Percentiles rank a stretch among this genome's conserved stretches.
Conservation (phyloP, 2,113 vertebrate genomes). For the Toxostoma redivivum region DNA sequence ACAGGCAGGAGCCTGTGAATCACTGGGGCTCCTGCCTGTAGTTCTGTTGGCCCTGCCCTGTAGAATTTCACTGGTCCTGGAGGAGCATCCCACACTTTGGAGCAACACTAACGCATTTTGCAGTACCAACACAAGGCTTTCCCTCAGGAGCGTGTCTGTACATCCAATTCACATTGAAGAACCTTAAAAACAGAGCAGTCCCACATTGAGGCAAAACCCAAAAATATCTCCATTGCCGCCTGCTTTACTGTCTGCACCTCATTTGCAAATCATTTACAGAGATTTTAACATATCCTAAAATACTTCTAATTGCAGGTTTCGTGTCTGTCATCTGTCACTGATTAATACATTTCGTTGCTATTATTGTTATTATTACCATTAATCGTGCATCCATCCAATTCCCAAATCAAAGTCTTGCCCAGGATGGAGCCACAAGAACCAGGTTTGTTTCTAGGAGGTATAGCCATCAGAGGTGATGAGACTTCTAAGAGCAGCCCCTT, state of each 20-base stretch:
- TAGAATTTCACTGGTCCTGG: neutral
- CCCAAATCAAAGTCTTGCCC: neutral
- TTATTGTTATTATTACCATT: neutral
- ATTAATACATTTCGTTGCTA: neutral
- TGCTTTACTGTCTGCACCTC: neutral
- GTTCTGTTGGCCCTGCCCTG: neutral
- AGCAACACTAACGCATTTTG: neutral
- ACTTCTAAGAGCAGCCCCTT: neutral
- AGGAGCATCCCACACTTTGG: accelerated
- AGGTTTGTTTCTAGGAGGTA: neutral
- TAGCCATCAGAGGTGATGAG: neutral
- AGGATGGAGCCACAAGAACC: neutral
- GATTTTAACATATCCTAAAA: neutral
- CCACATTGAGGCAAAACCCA: neutral
- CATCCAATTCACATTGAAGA: neutral
- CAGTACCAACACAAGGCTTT: neutral
- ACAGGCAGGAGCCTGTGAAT: neutral
- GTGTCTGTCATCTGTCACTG: neutral
- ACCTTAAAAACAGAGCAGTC: neutral
- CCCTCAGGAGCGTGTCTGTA: accelerated
- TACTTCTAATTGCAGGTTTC: neutral
- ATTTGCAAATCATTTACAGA: neutral
- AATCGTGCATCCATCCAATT: neutral
- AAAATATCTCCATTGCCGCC: neutral
- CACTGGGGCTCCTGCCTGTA: accelerated